Base-by-base conservation (phyloP, 2,797 vertebrate species). In the Hirundo rustica region DNA sequence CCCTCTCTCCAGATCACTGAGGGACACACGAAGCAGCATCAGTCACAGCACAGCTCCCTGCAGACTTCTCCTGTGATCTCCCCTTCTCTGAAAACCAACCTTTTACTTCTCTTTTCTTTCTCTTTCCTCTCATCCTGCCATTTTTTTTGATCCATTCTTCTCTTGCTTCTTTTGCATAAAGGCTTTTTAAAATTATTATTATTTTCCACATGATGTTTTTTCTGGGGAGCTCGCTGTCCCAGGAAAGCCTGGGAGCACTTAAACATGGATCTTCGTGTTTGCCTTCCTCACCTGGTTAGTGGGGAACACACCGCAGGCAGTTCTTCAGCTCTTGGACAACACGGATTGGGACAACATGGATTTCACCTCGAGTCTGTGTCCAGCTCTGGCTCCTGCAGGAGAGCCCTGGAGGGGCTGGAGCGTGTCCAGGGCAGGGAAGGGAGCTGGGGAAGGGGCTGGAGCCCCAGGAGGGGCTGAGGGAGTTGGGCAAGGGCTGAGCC, bases 21-120 rank as follows among this genome's bases (percentile, higher is more conserved):
- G 90, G 89, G 76, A 85, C 25, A n/a, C 65, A 34, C 67, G 65
- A 62, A 83, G 53, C 93, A 76, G 81, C 91, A 58, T 30, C 77
- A 85, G 45, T 21, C 73, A 50, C 38, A 91, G 94, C 92, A 55
- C 53, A 95, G 65, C 79, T 95, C 93, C 93, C 96, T 90, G 79
- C 61, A 84, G 93, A 50, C 58, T 88, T 65, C 61, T 90, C 79
- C 84, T 95, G 85, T 72, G 42, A 77, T 88, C 83, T 88, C 76
- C 67, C 81, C 50, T 66, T 58, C 85, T 93, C 12, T 74, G 42
- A 93, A 88, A 93, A 80, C 23, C 2, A 29, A 93, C 88, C 85
- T 92, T 76, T 80, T 25, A 34, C 7, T 62, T 44, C 55, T 85
- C 11, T 34, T 87, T 80, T 32, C 68, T 60, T 91, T 92, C 89